Evolutionary conservation across 1,140 invertebrate species (phyloP).

Genomic region (Laupala kohalensis): DNA sequence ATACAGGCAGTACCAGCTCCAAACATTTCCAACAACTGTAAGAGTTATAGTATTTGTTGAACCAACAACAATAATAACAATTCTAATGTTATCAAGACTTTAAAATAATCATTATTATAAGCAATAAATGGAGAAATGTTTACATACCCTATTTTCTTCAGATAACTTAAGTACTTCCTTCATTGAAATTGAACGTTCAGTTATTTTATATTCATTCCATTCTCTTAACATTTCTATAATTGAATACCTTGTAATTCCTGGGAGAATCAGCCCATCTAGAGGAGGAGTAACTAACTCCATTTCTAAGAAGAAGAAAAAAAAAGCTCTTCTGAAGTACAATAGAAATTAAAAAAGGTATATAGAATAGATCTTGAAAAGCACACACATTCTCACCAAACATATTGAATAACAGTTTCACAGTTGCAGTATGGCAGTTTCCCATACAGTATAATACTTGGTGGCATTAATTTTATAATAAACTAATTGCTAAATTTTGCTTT

Average conservation of each 20-base stretch:
- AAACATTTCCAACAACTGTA: constrained; percentile 83
- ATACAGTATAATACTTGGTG: too few relatives aligned
- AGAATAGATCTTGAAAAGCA: too few relatives aligned
- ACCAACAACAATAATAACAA: too few relatives aligned
- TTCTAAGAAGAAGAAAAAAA: constrained; percentile 40
- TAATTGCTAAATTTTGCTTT: too few relatives aligned
- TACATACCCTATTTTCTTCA: constrained; percentile 63
- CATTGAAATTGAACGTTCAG: constrained; percentile 80
- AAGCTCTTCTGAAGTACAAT: background rate
- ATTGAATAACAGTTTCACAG: too few relatives aligned
- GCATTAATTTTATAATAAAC: too few relatives aligned
- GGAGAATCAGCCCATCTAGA: constrained; percentile 79
- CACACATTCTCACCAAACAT: too few relatives aligned
- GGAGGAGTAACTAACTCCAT: constrained; percentile 88
- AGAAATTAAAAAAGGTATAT: too few relatives aligned
- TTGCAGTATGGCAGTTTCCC: too few relatives aligned
- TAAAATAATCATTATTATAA: background rate
- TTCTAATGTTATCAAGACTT: background rate
- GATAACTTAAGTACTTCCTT: constrained; percentile 56
- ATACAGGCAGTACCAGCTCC: constrained; percentile 88
- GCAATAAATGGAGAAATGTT: too few relatives aligned
- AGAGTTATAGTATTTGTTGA: background rate
- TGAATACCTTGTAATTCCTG: constrained; percentile 82
- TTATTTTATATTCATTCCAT: constrained; percentile 80
- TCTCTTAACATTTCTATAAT: constrained; percentile 66